phyloP scores from a whole-genome alignment of 2,888 invertebrate genomes.

The Lacanobia wlatinum region DNA sequence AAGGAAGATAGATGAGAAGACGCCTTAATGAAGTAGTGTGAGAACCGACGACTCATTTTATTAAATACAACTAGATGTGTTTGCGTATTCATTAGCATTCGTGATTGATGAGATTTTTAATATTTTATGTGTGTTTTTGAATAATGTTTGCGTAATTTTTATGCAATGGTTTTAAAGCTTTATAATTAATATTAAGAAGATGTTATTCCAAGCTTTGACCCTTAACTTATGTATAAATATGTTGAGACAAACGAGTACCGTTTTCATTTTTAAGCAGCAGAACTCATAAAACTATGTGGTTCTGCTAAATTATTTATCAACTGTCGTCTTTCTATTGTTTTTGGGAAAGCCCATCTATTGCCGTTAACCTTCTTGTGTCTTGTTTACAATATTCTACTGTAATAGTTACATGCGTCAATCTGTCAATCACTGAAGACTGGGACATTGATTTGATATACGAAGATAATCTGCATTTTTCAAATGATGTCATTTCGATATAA shows the following conservation, averaged over 20 bases:
- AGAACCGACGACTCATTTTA: slow-evolving; percentile 13
- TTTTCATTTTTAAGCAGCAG: slow-evolving; percentile 1
- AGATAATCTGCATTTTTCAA: neutral
- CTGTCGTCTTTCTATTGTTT: slow-evolving; percentile 13
- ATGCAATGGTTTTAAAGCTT: slow-evolving; percentile 18
- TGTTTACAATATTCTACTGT: slow-evolving; percentile 10
- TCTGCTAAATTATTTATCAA: slow-evolving; percentile 27
- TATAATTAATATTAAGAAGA: neutral
- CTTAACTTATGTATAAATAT: neutral
- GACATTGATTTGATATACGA: too few species aligned
- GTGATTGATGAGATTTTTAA: slow-evolving; percentile 34
- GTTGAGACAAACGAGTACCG: neutral
- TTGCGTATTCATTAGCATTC: slow-evolving; percentile 31
- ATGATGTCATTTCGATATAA: neutral
- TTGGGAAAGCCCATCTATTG: slow-evolving; percentile 17
- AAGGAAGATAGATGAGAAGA: slow-evolving; percentile 46
- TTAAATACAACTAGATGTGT: slow-evolving; percentile 7
- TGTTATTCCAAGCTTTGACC: neutral
- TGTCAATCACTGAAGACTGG: slow-evolving; percentile 1
- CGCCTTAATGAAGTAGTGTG: slow-evolving; percentile 21
- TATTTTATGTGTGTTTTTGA: slow-evolving; percentile 25
- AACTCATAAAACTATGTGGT: neutral
- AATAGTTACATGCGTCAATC: neutral
- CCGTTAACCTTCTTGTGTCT: slow-evolving; percentile 23
- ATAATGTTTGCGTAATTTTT: slow-evolving; percentile 1